Evolutionary conservation across 2,113 vertebrate species (phyloP).

Genomic region (Fukomys damarensis): DNA sequence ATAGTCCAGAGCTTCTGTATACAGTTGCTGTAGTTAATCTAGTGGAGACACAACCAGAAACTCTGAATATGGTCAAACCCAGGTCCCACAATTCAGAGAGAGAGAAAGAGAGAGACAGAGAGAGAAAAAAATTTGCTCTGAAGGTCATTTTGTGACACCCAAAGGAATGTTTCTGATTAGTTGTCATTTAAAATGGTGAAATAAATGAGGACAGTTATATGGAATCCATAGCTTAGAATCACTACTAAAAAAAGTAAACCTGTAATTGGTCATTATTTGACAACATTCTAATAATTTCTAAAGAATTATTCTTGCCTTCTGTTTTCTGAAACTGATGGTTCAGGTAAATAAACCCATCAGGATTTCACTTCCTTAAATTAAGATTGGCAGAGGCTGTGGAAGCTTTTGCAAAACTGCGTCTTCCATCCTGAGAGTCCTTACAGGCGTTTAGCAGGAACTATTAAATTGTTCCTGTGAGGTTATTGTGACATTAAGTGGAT

Average conservation of each 20-base stretch:
- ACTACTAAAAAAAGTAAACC: not conserved
- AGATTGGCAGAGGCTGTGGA: slow-evolving; percentile 26
- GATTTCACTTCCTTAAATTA: slow-evolving; percentile 32
- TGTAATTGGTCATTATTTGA: slow-evolving; percentile 40
- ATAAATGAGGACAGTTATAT: not conserved
- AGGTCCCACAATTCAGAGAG: not conserved
- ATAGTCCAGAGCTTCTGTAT: not conserved
- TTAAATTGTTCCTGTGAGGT: slow-evolving; percentile 57
- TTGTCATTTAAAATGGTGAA: slow-evolving; percentile 33
- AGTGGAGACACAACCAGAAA: not conserved
- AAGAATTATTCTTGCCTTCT: not conserved
- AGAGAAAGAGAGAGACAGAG: not conserved
- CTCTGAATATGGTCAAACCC: not conserved
- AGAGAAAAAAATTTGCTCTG: not conserved
- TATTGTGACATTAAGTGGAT: slow-evolving; percentile 68
- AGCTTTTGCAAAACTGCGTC: slow-evolving; percentile 1
- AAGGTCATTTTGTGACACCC: not conserved
- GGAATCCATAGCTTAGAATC: slow-evolving; percentile 23
- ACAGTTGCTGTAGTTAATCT: not conserved
- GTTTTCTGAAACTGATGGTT: not conserved
- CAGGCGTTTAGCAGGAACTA: slow-evolving; percentile 59
- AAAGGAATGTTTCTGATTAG: not conserved
- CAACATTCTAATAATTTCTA: slow-evolving; percentile 46
- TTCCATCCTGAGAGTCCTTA: slow-evolving; percentile 46
- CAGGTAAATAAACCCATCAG: slow-evolving; percentile 27